A percentile compares a stretch with the other conserved stretches of the same genome.
phyloP scores from a whole-genome alignment of 2,797 vertebrate genomes.

The Eupleurogrammus muticus region DNA sequence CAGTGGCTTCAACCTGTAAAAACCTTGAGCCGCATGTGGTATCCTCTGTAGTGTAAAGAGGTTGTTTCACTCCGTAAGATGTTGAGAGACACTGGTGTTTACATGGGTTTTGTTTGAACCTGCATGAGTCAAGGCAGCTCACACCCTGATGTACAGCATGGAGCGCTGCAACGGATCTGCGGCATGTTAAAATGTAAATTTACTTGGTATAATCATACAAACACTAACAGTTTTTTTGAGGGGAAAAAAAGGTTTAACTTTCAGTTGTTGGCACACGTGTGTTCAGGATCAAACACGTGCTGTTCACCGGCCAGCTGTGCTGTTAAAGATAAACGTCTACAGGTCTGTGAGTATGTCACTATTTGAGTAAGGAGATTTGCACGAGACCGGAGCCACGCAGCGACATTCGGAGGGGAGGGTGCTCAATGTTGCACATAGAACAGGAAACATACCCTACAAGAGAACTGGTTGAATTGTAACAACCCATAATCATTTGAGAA shows the following conservation, averaged over 20 bases:
- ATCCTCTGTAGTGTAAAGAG: conserved; percentile 1
- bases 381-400: no score
- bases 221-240: not conserved
- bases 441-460: no score
- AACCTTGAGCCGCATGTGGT: not conserved
- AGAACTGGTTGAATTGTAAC: no score
- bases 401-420: no score
- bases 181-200: not conserved
- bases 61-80: not conserved
- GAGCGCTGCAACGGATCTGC: conserved; percentile 2
- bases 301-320: not conserved
- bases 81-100: not conserved
- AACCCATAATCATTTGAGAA: no score
- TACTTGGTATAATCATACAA: not conserved
- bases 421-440: no score
- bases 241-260: not conserved
- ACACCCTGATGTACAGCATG: conserved; percentile 13
- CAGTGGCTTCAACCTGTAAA: not conserved
- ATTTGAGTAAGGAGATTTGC: conserved; percentile 40
- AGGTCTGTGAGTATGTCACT: not conserved
- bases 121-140: conserved; percentile 1
- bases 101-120: not conserved
- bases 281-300: not conserved
- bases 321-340: conserved; percentile 3
- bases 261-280: not conserved